Evolutionary conservation across 2,888 invertebrate genomes (phyloP).

Genomic region (Tineola bisselliella): DNA sequence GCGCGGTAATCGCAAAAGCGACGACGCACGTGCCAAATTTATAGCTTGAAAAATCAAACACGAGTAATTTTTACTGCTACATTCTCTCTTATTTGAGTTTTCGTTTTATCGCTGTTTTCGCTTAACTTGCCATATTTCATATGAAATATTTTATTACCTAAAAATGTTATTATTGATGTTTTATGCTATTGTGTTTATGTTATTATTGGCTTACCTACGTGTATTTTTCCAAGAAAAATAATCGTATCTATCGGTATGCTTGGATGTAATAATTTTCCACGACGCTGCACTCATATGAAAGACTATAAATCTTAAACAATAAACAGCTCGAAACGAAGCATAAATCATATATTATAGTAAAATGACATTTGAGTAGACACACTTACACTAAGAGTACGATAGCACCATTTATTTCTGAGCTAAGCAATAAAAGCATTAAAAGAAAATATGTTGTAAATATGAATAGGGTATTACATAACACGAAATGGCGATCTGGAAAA

Average conservation of each 20-base stretch:
- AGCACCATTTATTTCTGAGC: background rate
- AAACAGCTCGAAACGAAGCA: background rate
- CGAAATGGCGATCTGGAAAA: constrained; percentile 10
- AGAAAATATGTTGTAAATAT: background rate
- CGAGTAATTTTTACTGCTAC: background rate
- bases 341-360: background rate
- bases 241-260: too few relatives aligned
- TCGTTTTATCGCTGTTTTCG: background rate
- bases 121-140: background rate
- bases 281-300: background rate
- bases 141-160: background rate
- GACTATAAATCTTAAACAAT: background rate
- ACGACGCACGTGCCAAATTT: constrained; percentile 35
- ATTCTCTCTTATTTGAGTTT: background rate
- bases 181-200: background rate
- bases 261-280: background rate
- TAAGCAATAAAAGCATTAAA: background rate
- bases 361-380: background rate
- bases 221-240: too few relatives aligned
- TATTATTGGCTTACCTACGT: background rate
- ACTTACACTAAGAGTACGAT: background rate
- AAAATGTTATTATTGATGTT: background rate
- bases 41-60: constrained; percentile 27
- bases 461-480: too few relatives aligned
- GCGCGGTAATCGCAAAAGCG: constrained; percentile 5